phyloP scores from a whole-genome alignment of 23 tunicate species.

The Ascidia mentula region DNA sequence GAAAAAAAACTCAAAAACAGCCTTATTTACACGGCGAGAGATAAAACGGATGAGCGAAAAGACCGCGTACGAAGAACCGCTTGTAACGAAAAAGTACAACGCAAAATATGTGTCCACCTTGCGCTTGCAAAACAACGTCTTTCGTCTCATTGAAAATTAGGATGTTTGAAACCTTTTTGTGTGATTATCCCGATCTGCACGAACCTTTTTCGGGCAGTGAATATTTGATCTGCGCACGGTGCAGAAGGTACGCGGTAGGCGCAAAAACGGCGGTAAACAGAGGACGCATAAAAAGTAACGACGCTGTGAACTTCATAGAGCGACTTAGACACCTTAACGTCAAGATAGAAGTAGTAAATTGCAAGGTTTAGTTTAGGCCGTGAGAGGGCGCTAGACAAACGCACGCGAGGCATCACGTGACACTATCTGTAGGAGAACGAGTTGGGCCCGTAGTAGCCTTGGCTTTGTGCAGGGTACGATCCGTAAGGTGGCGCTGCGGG shows the following conservation, averaged over 20 bases:
- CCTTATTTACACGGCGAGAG: background rate
- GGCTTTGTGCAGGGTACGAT: background rate
- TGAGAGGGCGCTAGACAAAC: background rate
- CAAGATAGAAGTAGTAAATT: background rate
- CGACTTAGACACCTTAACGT: background rate
- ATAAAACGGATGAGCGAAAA: background rate
- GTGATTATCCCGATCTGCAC: background rate
- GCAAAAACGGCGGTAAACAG: slow-evolving; percentile 1
- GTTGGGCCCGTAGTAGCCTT: background rate
- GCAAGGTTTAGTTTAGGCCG: background rate
- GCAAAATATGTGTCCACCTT: too few species aligned
- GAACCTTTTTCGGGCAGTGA: slow-evolving; percentile 1
- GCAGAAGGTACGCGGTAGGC: background rate
- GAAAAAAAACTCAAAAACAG: background rate
- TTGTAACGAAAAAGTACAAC: background rate
- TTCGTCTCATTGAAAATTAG: too few species aligned
- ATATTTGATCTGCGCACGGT: too few species aligned
- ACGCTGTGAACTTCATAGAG: background rate
- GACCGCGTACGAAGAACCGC: background rate
- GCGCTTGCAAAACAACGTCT: background rate
- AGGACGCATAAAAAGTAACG: background rate
- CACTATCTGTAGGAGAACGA: slow-evolving; percentile 2
- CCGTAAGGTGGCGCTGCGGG: background rate
- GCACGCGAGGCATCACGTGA: background rate
- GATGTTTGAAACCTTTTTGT: background rate